phyloP scores from a whole-genome alignment of 2,113 vertebrate species.

The Hystrix cristata region DNA sequence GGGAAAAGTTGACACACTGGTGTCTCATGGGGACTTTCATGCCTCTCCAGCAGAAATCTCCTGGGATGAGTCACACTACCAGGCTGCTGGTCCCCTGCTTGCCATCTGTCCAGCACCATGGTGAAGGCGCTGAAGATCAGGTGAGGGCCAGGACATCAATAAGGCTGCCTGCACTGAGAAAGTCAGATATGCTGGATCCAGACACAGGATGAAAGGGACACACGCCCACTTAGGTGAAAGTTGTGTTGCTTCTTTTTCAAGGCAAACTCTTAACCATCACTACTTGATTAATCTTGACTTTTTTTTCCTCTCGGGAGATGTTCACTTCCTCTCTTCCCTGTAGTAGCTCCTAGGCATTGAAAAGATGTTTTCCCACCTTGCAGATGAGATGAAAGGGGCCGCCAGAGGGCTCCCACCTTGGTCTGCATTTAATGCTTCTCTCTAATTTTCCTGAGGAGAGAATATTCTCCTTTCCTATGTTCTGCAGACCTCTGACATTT shows the following conservation, averaged over 20 bases:
- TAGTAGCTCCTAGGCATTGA: neutral
- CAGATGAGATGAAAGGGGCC: neutral
- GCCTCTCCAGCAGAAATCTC: neutral
- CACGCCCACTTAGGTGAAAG: neutral
- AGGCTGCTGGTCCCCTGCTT: neutral
- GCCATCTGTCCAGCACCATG: neutral
- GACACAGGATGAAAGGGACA: neutral
- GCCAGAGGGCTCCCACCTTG: neutral
- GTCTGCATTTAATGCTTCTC: neutral
- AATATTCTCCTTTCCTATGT: neutral
- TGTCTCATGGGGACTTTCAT: neutral
- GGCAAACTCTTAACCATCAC: neutral
- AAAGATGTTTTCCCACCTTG: slow-evolving; percentile 31
- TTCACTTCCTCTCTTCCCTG: neutral
- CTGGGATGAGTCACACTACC: neutral
- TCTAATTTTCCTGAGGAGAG: slow-evolving; percentile 34
- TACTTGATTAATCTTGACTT: slow-evolving; percentile 25
- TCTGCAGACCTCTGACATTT: neutral
- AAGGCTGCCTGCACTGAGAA: neutral
- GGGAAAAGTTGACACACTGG: neutral
- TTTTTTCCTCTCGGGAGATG: neutral
- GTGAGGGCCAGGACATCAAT: neutral
- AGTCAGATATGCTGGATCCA: neutral
- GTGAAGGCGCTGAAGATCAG: neutral
- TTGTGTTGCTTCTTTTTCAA: neutral